Evolutionary conservation across 2,797 vertebrate genomes (phyloP).

Genomic region (Fundulus diaphanus): DNA sequence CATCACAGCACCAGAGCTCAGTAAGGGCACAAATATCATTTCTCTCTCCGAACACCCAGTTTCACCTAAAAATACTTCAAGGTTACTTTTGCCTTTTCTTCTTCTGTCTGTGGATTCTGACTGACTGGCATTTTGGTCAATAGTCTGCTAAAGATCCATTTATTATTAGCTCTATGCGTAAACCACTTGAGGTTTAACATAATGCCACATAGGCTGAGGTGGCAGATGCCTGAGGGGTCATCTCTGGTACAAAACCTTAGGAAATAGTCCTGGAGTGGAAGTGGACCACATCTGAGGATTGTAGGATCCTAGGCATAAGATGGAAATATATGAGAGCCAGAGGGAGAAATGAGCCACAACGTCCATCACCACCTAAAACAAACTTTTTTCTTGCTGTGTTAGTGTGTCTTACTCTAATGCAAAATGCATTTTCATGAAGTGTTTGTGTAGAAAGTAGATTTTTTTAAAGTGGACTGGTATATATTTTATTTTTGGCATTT

Average conservation of each 20-base stretch:
- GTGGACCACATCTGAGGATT: constrained; percentile 47
- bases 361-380: background rate
- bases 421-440: background rate
- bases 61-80: constrained; percentile 56
- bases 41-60: constrained; percentile 31
- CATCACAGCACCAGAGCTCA: constrained; percentile 62
- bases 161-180: constrained; percentile 75
- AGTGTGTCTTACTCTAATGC: background rate
- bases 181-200: constrained; percentile 71
- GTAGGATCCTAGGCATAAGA: background rate
- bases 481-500: too few species aligned
- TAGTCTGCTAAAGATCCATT: constrained; percentile 49
- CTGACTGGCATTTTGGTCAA: constrained; percentile 41
- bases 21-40: constrained; percentile 55
- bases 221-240: constrained; percentile 56
- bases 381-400: background rate
- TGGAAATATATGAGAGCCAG: constrained; percentile 6
- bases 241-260: constrained; percentile 40
- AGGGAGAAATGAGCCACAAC: constrained; percentile 9
- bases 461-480: background rate
- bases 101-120: constrained; percentile 33
- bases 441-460: background rate
- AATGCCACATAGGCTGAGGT: constrained; percentile 47
- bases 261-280: constrained; percentile 25
- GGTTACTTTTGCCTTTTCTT: constrained; percentile 47